phyloP scores from a whole-genome alignment of 2,797 vertebrate species.

The Eulemur albifrons region DNA sequence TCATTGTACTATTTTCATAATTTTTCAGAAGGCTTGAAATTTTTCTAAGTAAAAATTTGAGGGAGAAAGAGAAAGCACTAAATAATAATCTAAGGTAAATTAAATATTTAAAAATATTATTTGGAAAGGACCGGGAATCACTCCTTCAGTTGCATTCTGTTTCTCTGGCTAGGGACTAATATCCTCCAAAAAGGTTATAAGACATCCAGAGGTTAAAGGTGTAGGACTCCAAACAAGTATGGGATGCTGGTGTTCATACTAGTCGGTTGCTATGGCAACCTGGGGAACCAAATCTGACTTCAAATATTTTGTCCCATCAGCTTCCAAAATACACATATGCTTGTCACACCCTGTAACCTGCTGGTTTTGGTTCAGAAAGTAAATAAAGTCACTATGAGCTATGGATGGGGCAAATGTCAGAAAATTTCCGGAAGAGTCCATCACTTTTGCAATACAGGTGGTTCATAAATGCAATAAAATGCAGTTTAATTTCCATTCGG shows the following conservation, averaged over 20 bases:
- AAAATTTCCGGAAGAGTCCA: background rate
- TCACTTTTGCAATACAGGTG: background rate
- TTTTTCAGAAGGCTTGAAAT: background rate
- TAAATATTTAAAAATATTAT: background rate
- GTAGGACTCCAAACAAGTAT: background rate
- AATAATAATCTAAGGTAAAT: background rate
- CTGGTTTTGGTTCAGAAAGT: background rate
- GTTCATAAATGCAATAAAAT: background rate
- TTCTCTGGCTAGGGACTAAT: background rate
- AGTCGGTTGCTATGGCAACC: background rate
- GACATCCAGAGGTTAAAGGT: background rate
- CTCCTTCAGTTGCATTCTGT: background rate
- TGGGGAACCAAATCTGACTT: conserved; percentile 14
- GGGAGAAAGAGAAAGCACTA: background rate
- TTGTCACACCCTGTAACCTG: background rate
- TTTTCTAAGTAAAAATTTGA: conserved; percentile 30
- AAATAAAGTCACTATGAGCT: conserved; percentile 24
- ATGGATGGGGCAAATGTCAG: background rate
- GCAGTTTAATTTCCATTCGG: conserved; percentile 29
- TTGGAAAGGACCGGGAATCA: background rate
- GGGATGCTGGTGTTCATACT: background rate
- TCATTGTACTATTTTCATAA: background rate
- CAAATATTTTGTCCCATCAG: conserved; percentile 40
- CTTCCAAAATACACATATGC: background rate
- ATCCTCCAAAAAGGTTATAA: background rate